Conservation (phyloP, 2,888 invertebrate genomes). For the Ferdinandea cuprea region DNA sequence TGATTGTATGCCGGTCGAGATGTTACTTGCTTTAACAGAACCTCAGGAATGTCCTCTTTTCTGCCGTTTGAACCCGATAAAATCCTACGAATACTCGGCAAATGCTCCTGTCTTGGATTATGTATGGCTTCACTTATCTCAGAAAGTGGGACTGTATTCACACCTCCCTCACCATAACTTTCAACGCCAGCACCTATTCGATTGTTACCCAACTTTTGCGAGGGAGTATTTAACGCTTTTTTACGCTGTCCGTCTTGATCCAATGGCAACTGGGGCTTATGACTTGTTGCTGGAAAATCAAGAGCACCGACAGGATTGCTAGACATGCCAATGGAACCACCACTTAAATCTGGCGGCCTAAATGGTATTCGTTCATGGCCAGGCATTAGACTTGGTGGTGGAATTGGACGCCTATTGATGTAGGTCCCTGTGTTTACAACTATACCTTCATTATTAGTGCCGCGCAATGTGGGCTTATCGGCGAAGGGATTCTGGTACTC, state of each 20-base stretch:
- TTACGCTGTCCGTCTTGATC: conserved; percentile 82
- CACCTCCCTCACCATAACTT: conserved; percentile 51
- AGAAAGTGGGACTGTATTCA: conserved; percentile 57
- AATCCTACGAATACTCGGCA: conserved; percentile 93
- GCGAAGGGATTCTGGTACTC: conserved; percentile 93
- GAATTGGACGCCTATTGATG: conserved; percentile 90
- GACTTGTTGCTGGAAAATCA: conserved; percentile 65
- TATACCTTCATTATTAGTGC: conserved; percentile 86
- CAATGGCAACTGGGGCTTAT: conserved; percentile 49
- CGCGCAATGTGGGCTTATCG: conserved; percentile 93
- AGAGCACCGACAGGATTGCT: conserved; percentile 46
- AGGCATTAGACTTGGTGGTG: conserved; percentile 92
- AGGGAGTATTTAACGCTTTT: conserved; percentile 90
- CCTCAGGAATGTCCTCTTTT: conserved; percentile 91
- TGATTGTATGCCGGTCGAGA: conserved; percentile 83
- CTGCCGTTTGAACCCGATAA: conserved; percentile 93
- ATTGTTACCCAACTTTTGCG: conserved; percentile 85
- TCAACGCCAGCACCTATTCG: conserved; percentile 60
- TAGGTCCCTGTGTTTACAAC: conserved; percentile 82
- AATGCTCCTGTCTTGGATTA: conserved; percentile 86
- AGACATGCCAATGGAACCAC: conserved; percentile 53
- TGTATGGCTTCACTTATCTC: conserved; percentile 77
- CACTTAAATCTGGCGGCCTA: conserved; percentile 85
- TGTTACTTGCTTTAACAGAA: conserved; percentile 88
- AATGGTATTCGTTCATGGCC: conserved; percentile 93